Evolutionary conservation across 2,113 vertebrate species (phyloP).

Genomic region (Labeo rohita): DNA sequence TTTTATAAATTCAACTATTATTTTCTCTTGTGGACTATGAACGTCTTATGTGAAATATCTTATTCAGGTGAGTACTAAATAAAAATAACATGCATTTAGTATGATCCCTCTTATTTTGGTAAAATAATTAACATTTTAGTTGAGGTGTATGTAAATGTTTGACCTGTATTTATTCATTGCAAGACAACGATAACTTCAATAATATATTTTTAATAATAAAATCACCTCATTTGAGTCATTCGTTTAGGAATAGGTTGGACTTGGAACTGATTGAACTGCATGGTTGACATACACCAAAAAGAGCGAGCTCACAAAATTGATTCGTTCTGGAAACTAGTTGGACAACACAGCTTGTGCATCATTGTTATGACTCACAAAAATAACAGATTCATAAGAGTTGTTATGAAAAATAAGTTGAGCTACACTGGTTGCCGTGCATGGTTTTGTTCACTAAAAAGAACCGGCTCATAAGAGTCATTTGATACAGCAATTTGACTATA

Average conservation of each 20-base stretch:
- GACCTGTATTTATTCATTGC: neutral
- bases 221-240: neutral
- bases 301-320: neutral
- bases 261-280: neutral
- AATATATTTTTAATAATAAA: neutral
- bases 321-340: neutral
- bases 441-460: slow-evolving; percentile 17
- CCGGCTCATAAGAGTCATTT: neutral
- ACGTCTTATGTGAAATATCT: no score
- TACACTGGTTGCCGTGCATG: slow-evolving; percentile 31
- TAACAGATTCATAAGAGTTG: neutral
- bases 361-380: slow-evolving; percentile 6
- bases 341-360: neutral
- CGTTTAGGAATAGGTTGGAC: neutral
- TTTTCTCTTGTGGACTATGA: no score
- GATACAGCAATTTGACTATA: neutral
- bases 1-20: no score
- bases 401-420: slow-evolving; percentile 22
- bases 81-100: no score
- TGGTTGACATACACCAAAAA: neutral
- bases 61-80: no score
- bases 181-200: neutral
- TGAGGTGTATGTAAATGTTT: no score
- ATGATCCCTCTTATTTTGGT: no score
- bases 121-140: no score